phyloP scores from a whole-genome alignment of 2,888 invertebrate genomes.

The Xestoiulus laeticollis region DNA sequence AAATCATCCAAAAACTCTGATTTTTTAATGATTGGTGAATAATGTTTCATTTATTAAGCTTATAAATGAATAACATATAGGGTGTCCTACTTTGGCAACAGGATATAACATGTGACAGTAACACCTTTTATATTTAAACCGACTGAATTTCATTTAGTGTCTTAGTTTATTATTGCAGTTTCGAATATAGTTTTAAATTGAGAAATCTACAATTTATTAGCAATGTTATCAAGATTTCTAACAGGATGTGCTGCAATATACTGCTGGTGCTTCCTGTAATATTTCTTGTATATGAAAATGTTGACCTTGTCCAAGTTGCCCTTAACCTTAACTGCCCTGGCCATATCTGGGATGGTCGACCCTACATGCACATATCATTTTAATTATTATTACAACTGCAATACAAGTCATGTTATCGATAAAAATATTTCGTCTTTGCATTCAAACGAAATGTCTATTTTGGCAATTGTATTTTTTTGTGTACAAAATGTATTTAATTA shows the following conservation, averaged over 20 bases:
- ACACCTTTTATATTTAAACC: too few relatives aligned
- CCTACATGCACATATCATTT: neutral
- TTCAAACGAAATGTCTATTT: neutral
- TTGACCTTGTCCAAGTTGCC: slow-evolving; percentile 1
- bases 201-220: neutral
- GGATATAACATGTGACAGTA: too few relatives aligned
- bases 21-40: neutral
- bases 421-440: neutral
- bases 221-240: neutral
- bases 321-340: neutral
- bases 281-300: neutral
- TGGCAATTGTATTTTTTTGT: neutral
- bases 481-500: slow-evolving; percentile 21
- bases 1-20: too few relatives aligned
- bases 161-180: neutral
- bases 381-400: slow-evolving; percentile 1
- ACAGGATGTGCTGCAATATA: neutral
- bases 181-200: neutral
- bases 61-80: too few relatives aligned
- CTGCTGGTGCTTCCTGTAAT: neutral
- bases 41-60: too few relatives aligned
- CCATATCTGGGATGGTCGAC: neutral
- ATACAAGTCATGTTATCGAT: neutral
- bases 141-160: neutral
- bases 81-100: too few relatives aligned